These are phyloP conservation scores for Dryoscopus gambensis DNA, from an alignment of 2,113 vertebrate genomes.

Conservation along the genomic window DNA sequence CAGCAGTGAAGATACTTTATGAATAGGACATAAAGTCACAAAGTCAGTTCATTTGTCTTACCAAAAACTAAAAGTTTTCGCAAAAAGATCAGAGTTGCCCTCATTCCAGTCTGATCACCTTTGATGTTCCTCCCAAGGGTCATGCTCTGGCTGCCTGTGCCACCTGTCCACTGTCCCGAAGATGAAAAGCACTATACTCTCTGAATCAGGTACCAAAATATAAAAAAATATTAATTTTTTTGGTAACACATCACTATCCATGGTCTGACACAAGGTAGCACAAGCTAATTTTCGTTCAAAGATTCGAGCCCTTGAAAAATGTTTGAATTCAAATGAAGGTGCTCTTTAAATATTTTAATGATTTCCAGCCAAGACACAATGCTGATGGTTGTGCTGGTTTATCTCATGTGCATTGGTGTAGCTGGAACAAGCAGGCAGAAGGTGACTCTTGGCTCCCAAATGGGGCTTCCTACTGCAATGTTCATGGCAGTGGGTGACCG, in stretches of 20 bases:
- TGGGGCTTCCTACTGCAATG: not conserved
- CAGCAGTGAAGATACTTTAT: not conserved
- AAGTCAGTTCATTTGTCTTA: not conserved
- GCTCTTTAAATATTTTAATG: not conserved
- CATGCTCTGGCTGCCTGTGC: not conserved
- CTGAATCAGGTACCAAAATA: not conserved
- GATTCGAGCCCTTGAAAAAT: not conserved
- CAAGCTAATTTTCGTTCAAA: not conserved
- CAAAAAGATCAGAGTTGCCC: not conserved
- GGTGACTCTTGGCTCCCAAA: not conserved
- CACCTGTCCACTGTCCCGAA: not conserved
- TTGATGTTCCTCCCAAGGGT: not conserved
- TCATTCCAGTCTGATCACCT: not conserved
- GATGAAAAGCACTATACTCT: not conserved
- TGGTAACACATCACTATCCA: not conserved
- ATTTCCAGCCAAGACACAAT: not conserved
- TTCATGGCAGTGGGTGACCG: not conserved
- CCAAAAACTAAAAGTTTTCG: not conserved
- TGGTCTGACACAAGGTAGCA: not conserved
- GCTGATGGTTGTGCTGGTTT: not conserved
- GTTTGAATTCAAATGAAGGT: not conserved
- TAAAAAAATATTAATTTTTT: not conserved
- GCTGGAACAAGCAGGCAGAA: not conserved
- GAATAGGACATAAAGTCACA: not conserved
- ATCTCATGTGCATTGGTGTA: not conserved